A percentile compares a stretch with the other conserved stretches of the same genome.
phyloP scores from a whole-genome alignment of 1,140 invertebrate genomes.

The Eurosta solidaginis region DNA sequence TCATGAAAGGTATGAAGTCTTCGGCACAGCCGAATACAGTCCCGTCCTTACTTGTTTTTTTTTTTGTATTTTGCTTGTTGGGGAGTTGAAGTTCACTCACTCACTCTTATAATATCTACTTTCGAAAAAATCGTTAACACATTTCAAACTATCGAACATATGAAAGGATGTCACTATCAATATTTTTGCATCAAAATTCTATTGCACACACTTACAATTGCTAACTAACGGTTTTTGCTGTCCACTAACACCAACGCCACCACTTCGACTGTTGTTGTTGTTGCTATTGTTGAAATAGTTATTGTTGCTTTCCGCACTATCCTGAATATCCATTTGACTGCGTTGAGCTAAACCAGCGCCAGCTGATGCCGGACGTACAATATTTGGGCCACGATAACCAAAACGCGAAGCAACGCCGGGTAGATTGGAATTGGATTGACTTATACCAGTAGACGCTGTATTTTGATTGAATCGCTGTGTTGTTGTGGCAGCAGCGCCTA shows the following conservation, averaged over 20 bases:
- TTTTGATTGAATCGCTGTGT: conserved; percentile 27
- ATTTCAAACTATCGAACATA: too few species aligned
- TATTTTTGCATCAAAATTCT: background rate
- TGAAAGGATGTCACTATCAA: too few species aligned
- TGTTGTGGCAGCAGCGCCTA: conserved; percentile 44
- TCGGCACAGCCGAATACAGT: too few species aligned
- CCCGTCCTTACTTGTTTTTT: too few species aligned
- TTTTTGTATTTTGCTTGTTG: background rate
- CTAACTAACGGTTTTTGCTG: conserved; percentile 42
- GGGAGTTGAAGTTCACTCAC: too few species aligned
- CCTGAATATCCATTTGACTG: conserved; percentile 39
- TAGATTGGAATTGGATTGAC: background rate
- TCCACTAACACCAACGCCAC: background rate
- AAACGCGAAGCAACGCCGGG: conserved; percentile 49
- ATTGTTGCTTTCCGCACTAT: conserved; percentile 39
- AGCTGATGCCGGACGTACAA: conserved; percentile 51
- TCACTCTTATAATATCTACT: too few species aligned
- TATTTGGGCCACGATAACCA: conserved; percentile 49
- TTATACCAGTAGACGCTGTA: background rate
- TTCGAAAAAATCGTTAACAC: too few species aligned
- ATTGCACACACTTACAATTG: conserved; percentile 47
- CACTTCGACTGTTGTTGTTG: conserved; percentile 33
- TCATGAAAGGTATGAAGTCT: too few species aligned
- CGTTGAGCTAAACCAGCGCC: conserved; percentile 34
- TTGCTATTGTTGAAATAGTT: conserved; percentile 20